Percentiles rank a stretch among this genome's conserved stretches.
Conservation (phyloP, 2,113 vertebrate genomes). For the Brienomyrus brachyistius region DNA sequence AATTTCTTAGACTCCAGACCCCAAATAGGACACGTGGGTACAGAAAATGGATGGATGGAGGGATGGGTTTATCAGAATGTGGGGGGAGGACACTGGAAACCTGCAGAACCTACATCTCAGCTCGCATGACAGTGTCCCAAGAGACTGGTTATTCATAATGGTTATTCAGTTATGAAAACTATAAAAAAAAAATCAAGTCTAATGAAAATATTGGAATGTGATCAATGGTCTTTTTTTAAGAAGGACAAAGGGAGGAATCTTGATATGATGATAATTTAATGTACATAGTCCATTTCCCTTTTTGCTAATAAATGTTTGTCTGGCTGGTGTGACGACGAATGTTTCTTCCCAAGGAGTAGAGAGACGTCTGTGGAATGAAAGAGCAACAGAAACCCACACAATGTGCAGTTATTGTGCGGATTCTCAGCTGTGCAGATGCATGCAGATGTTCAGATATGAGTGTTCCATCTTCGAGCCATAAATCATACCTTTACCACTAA, state of each 20-base stretch:
- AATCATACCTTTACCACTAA: not conserved
- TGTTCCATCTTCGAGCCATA: not conserved
- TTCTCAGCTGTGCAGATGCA: not conserved
- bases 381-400: not conserved
- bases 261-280: not conserved
- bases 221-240: not conserved
- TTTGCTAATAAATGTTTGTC: not conserved
- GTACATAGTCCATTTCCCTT: not conserved
- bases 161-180: not conserved
- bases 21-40: not conserved
- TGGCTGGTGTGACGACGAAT: not conserved
- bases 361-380: not conserved
- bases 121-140: not conserved
- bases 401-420: not conserved
- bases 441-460: not conserved
- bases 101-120: not conserved
- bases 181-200: not conserved
- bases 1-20: not conserved
- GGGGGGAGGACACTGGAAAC: not conserved
- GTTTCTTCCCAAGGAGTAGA: not conserved
- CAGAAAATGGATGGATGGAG: not conserved
- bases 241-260: not conserved
- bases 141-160: not conserved
- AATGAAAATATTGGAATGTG: not conserved
- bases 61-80: too few relatives aligned